Percentiles rank a stretch among this genome's conserved stretches.
Conservation (phyloP, 2,113 vertebrate species). For the Typhlomys cinereus region DNA sequence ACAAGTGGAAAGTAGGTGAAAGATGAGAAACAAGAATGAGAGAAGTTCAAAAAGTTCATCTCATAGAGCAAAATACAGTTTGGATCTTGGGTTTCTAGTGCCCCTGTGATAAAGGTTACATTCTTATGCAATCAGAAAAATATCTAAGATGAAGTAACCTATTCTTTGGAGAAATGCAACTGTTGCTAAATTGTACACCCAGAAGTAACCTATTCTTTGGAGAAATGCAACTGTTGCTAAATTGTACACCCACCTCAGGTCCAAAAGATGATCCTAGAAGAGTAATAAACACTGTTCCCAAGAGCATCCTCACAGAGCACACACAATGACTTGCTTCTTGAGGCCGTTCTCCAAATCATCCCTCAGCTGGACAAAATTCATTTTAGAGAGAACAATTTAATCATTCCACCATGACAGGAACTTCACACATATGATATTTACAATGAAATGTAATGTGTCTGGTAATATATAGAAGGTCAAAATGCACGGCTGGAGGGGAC, state of each 20-base stretch:
- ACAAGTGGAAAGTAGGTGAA: slow-evolving; percentile 10
- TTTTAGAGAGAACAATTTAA: slow-evolving; percentile 9
- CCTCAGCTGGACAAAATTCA: neutral
- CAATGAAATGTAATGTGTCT: neutral
- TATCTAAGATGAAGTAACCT: neutral
- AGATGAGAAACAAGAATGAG: neutral
- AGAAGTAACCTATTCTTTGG: too few relatives aligned
- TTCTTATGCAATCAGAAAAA: neutral
- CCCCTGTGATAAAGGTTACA: neutral
- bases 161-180: neutral
- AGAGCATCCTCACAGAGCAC: neutral
- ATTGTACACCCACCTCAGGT: neutral
- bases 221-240: neutral
- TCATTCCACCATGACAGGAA: neutral
- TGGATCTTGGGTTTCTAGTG: slow-evolving; percentile 26
- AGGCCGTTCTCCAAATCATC: neutral
- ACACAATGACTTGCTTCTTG: neutral
- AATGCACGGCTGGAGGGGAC: too few relatives aligned
- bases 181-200: neutral
- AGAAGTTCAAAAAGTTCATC: slow-evolving; percentile 22
- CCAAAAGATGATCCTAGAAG: neutral
- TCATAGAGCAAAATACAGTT: neutral
- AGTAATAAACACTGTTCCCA: neutral
- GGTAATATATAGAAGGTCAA: too few relatives aligned
- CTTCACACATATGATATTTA: neutral